Conservation (phyloP, 1,140 invertebrate species). For the Anastatus disparis region DNA sequence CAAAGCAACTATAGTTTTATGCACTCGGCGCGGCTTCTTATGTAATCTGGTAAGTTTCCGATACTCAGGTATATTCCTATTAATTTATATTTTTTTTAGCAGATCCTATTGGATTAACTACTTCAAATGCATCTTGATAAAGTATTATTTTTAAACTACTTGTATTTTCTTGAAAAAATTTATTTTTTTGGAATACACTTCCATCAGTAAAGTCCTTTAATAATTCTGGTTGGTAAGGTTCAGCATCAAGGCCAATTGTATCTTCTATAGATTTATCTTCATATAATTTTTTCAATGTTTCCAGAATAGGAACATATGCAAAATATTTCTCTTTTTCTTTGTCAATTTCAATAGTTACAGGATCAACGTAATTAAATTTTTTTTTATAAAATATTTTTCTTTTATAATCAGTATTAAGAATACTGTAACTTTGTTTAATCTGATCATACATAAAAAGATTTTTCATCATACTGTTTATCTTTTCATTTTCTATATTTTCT, state of each 20-base stretch:
- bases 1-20: conserved; percentile 54
- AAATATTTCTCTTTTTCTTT: conserved; percentile 44
- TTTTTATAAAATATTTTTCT: conserved; percentile 43
- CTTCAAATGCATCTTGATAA: conserved; percentile 57
- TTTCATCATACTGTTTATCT: no score
- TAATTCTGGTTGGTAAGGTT: conserved; percentile 22
- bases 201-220: conserved; percentile 54
- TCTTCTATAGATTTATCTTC: conserved; percentile 43
- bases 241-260: conserved; percentile 27
- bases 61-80: conserved; percentile 54
- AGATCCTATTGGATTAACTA: conserved; percentile 55
- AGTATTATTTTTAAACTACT: conserved; percentile 50
- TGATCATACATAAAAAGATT: no score
- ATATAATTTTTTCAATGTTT: conserved; percentile 43
- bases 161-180: conserved; percentile 51
- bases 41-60: conserved; percentile 45
- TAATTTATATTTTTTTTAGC: conserved; percentile 55
- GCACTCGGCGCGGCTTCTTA: conserved; percentile 44
- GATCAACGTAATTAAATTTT: conserved; percentile 44
- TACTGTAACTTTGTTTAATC: no score
- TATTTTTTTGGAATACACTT: conserved; percentile 47
- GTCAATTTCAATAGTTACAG: conserved; percentile 20
- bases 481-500: no score
- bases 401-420: conserved; percentile 3
- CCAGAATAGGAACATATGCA: conserved; percentile 44